Percentiles rank a stretch among this genome's conserved stretches.
These are phyloP conservation scores for Champsocephalus gunnari DNA, from an alignment of 2,797 vertebrate species.

Conservation along the genomic window DNA sequence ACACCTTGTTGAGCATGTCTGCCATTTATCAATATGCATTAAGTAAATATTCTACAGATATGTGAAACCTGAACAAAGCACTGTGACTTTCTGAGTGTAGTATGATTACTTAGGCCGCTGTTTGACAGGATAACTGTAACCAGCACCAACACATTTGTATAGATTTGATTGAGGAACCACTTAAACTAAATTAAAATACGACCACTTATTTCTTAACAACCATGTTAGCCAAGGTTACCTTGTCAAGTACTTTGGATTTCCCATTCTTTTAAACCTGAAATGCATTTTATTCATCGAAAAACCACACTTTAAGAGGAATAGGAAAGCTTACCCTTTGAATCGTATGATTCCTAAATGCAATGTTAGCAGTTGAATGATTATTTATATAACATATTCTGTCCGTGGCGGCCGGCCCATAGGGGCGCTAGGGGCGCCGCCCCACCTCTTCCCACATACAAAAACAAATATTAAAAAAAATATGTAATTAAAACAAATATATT, in stretches of 20 bases:
- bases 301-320: not conserved
- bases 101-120: not conserved
- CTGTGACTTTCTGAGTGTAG: not conserved
- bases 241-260: not conserved
- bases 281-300: not conserved
- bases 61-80: not conserved
- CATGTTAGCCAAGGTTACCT: not conserved
- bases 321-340: not conserved
- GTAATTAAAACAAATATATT: too few relatives aligned
- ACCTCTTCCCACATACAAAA: too few relatives aligned
- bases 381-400: slow-evolving; percentile 22
- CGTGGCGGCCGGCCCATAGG: too few relatives aligned
- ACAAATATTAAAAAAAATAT: too few relatives aligned
- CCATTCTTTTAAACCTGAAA: not conserved
- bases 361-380: slow-evolving; percentile 20
- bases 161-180: not conserved
- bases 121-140: not conserved
- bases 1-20: not conserved
- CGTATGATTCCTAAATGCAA: slow-evolving; percentile 1
- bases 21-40: not conserved
- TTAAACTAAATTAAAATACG: not conserved
- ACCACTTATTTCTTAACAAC: not conserved
- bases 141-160: not conserved
- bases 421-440: too few relatives aligned
- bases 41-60: not conserved